Conservation (phyloP, 2,797 vertebrate genomes). For the Psittacula derbiana region DNA sequence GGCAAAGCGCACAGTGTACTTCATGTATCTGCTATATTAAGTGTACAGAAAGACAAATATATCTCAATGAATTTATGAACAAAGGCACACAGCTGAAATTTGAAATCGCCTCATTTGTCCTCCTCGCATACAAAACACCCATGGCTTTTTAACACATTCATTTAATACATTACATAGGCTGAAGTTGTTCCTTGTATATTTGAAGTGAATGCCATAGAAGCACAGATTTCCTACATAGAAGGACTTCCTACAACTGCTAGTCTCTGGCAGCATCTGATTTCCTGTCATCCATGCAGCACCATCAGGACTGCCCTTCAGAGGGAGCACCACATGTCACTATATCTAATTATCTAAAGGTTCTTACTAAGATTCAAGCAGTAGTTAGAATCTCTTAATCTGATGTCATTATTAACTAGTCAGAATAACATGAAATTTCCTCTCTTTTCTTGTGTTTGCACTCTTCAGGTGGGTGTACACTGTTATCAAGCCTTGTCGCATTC, state of each 20-base stretch:
- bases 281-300: neutral
- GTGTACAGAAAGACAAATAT: slow-evolving; percentile 15
- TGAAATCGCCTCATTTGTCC: neutral
- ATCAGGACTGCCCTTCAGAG: neutral
- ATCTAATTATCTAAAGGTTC: neutral
- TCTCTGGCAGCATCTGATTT: neutral
- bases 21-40: neutral
- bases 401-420: neutral
- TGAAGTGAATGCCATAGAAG: rapidly evolving
- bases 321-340: neutral
- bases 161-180: neutral
- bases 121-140: neutral
- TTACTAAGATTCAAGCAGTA: neutral
- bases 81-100: neutral
- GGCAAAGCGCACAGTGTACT: neutral
- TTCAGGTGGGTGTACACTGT: rapidly evolving
- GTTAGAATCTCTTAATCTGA: neutral
- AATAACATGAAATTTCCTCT: neutral
- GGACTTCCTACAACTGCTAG: neutral
- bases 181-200: neutral
- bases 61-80: neutral
- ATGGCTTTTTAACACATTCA: rapidly evolving
- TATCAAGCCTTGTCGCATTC: neutral
- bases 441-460: neutral
- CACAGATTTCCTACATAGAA: neutral